These are phyloP conservation scores for Parthenolecanium corni DNA, from an alignment of 2,888 invertebrate species.

Conservation along the genomic window DNA sequence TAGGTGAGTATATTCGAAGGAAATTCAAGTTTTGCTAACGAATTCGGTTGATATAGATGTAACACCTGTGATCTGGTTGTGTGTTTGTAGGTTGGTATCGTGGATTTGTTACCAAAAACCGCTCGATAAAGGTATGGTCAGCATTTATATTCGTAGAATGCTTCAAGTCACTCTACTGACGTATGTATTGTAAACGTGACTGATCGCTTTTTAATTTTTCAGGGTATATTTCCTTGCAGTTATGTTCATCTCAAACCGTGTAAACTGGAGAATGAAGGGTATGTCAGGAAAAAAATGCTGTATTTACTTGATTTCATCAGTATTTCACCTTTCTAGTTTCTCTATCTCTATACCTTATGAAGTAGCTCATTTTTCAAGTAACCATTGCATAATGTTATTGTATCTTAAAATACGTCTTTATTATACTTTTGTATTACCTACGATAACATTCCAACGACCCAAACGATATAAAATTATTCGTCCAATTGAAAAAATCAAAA, in stretches of 20 bases:
- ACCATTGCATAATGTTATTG: no score
- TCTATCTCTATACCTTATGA: no score
- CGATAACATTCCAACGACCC: no score
- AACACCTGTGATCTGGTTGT: no score
- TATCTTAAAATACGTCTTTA: no score
- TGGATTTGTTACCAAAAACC: conserved; percentile 68
- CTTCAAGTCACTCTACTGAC: neutral
- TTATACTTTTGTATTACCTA: no score
- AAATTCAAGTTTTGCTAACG: no score
- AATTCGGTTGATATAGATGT: neutral
- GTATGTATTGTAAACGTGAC: neutral
- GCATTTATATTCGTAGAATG: neutral
- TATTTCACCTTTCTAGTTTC: no score
- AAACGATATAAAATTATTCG: no score
- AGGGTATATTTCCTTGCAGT: conserved; percentile 67
- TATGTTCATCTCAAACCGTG: conserved; percentile 67
- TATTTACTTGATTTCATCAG: no score
- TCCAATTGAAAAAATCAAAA: no score
- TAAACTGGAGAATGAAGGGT: conserved; percentile 70
- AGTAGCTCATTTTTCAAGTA: no score
- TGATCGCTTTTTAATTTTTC: conserved; percentile 37
- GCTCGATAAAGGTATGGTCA: conserved; percentile 44
- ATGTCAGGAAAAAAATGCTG: conserved; percentile 32
- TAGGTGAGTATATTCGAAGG: conserved; percentile 44
- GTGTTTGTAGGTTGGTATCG: conserved; percentile 65